Evolutionary conservation across 2,797 vertebrate genomes (phyloP).

Genomic region (Poecilia wingei): DNA sequence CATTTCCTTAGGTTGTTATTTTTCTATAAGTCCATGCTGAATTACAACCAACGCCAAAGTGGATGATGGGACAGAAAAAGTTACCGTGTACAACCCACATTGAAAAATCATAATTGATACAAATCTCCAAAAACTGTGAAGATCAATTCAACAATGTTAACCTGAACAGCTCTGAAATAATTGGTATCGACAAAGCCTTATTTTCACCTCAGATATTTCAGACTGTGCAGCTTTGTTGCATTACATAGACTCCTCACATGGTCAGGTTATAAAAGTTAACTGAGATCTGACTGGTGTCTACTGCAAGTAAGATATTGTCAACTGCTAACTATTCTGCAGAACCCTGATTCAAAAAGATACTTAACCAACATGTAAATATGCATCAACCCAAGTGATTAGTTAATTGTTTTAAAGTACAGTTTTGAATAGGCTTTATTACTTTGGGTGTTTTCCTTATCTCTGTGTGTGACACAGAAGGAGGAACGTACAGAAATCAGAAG

Average conservation of each 20-base stretch:
- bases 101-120: neutral
- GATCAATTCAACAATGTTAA: neutral
- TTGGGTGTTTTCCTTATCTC: neutral
- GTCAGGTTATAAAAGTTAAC: neutral
- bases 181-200: neutral
- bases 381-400: neutral
- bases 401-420: neutral
- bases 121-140: neutral
- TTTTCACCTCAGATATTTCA: neutral
- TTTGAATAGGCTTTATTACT: neutral
- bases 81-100: neutral
- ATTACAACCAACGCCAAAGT: neutral
- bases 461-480: slow-evolving; percentile 48
- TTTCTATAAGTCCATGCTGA: neutral
- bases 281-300: neutral
- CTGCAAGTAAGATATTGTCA: neutral
- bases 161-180: neutral
- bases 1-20: neutral
- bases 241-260: neutral
- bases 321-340: neutral
- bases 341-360: neutral
- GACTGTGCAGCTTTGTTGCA: neutral
- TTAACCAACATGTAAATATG: neutral
- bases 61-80: neutral
- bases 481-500: slow-evolving; percentile 73